Conservation (phyloP, 2,888 invertebrate species). For the Nysson spinosus region DNA sequence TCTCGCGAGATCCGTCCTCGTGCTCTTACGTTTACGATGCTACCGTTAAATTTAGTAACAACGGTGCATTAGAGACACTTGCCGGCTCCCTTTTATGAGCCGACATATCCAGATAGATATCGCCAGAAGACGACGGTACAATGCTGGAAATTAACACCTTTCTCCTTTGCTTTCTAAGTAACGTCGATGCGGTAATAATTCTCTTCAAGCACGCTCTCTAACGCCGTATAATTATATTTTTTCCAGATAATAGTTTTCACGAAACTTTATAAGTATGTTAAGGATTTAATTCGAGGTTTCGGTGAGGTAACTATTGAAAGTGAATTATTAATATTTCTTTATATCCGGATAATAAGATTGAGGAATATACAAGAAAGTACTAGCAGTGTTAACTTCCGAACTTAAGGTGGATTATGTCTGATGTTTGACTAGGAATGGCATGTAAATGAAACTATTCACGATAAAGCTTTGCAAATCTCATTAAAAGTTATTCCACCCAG, state of each 20-base stretch:
- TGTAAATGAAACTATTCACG: constrained; percentile 35
- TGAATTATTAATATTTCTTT: no score
- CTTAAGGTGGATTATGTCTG: constrained; percentile 32
- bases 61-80: constrained; percentile 70
- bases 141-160: constrained; percentile 60
- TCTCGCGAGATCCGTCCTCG: constrained; percentile 43
- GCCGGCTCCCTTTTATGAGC: constrained; percentile 69
- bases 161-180: constrained; percentile 2
- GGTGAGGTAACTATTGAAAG: no score
- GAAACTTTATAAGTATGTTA: no score
- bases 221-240: neutral
- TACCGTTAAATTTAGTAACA: constrained; percentile 72
- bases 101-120: constrained; percentile 51
- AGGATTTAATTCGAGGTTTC: no score
- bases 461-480: constrained; percentile 45
- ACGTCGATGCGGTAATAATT: no score
- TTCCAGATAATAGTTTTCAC: no score
- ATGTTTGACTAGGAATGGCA: constrained; percentile 5
- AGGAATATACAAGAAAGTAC: neutral
- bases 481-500: constrained; percentile 49
- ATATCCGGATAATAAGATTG: neutral
- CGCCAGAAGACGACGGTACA: constrained; percentile 37
- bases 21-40: constrained; percentile 64
- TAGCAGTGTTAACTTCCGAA: constrained; percentile 23
- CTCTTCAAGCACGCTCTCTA: neutral